These are phyloP conservation scores for Oreochromis niloticus DNA, from an alignment of 2,113 vertebrate genomes.

Conservation along the genomic window DNA sequence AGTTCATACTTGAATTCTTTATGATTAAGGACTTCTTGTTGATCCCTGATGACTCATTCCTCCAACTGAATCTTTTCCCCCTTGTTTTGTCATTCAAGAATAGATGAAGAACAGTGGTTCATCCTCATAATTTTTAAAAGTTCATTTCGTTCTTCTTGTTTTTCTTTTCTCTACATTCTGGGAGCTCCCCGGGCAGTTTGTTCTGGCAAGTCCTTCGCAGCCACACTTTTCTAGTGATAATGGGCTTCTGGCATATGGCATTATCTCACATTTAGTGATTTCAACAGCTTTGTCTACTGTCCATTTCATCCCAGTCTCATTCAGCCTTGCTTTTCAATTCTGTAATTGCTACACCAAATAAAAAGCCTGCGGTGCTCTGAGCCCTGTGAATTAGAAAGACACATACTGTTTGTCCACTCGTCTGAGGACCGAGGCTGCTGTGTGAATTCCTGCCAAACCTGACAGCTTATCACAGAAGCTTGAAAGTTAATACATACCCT, in stretches of 20 bases:
- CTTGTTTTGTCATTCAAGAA: background rate
- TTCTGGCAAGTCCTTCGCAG: background rate
- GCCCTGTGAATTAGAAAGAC: background rate
- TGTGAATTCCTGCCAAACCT: background rate
- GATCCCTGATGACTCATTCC: conserved; percentile 5
- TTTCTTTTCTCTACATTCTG: background rate
- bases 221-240: background rate
- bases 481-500: background rate
- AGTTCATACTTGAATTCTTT: background rate
- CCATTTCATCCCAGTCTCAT: background rate
- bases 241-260: background rate
- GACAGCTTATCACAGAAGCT: background rate
- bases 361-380: background rate
- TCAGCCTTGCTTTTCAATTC: background rate
- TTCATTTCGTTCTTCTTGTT: background rate
- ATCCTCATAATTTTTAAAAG: background rate
- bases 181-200: background rate
- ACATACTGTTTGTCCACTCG: background rate
- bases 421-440: background rate
- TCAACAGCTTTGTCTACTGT: background rate
- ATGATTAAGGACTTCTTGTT: background rate
- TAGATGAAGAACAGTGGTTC: background rate
- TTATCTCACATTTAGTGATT: background rate
- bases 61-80: background rate
- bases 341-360: background rate